These are phyloP conservation scores for Drosophila quadrilineata DNA, from an alignment of 1,140 invertebrate genomes.

Conservation along the genomic window DNA sequence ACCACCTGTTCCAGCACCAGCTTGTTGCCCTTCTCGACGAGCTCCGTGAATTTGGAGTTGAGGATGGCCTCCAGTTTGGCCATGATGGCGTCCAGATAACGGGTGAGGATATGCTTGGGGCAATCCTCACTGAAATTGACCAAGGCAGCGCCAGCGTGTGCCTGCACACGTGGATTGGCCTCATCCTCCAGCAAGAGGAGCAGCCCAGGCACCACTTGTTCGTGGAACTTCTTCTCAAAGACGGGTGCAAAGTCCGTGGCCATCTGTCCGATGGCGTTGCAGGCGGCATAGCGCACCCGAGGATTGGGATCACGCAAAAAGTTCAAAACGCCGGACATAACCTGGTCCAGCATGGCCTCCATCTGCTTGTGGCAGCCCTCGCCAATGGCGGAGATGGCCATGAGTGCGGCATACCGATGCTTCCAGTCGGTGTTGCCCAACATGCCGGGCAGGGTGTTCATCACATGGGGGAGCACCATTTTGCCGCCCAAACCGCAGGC, in stretches of 20 bases:
- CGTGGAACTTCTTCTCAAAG: conserved; percentile 99
- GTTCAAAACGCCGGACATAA: conserved; percentile 94
- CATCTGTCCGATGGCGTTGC: conserved; percentile 99
- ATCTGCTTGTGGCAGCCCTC: conserved; percentile 99
- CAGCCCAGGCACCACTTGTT: conserved; percentile 94
- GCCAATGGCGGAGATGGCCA: conserved; percentile 98
- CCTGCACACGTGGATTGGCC: conserved; percentile 95
- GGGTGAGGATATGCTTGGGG: conserved; percentile 95
- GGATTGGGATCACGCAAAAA: conserved; percentile 90
- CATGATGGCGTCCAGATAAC: conserved; percentile 96
- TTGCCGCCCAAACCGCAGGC: conserved; percentile 98
- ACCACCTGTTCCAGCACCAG: conserved; percentile 98
- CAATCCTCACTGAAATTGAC: conserved; percentile 99
- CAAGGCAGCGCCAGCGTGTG: conserved; percentile 95
- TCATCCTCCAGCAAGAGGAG: conserved; percentile 95
- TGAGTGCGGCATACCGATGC: conserved; percentile 96
- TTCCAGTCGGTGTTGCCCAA: conserved; percentile 92
- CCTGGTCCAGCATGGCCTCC: conserved; percentile 94
- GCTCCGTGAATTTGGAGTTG: conserved; percentile 95
- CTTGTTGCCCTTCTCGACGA: conserved; percentile 96
- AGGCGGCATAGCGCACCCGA: conserved; percentile 91
- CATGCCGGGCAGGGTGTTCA: conserved; percentile 93
- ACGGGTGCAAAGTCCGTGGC: conserved; percentile 98
- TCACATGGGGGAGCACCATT: conserved; percentile 94
- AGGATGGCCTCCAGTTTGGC: conserved; percentile 94